These are phyloP conservation scores for Meloe dianella DNA, from an alignment of 2,888 invertebrate genomes.

Conservation along the genomic window DNA sequence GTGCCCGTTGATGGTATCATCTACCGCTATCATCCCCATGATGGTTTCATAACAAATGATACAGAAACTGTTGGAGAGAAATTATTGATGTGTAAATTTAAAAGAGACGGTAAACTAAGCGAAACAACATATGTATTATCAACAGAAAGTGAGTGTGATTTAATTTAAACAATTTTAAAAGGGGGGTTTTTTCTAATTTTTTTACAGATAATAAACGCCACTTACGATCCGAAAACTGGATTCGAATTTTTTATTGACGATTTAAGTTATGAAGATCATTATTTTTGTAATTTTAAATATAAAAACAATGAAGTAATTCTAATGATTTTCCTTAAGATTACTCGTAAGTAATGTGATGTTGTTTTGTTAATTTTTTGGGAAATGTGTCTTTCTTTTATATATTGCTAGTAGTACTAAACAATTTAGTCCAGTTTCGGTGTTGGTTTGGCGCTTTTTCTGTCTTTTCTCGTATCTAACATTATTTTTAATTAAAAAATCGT, in stretches of 20 bases:
- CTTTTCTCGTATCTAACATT: constrained; percentile 10
- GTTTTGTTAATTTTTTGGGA: constrained; percentile 4
- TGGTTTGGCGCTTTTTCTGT: constrained; percentile 25
- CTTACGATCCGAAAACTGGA: constrained; percentile 61
- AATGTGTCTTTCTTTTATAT: constrained; percentile 3
- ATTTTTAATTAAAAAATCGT: constrained; percentile 15
- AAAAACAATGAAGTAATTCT: constrained; percentile 27
- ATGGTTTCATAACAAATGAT: constrained; percentile 38
- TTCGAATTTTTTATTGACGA: constrained; percentile 54
- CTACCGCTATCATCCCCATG: constrained; percentile 35
- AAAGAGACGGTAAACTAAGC: not conserved
- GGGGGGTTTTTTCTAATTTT: constrained; percentile 12
- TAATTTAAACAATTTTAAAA: not conserved
- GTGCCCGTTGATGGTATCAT: constrained; percentile 25
- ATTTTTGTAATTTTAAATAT: constrained; percentile 48
- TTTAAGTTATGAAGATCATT: constrained; percentile 47
- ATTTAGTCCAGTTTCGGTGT: constrained; percentile 35
- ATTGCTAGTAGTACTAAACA: not conserved
- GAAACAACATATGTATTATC: constrained; percentile 19
- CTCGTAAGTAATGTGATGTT: constrained; percentile 43
- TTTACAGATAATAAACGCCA: constrained; percentile 50
- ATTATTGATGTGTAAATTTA: constrained; percentile 21
- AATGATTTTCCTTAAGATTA: constrained; percentile 24
- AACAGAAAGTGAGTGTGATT: constrained; percentile 32
- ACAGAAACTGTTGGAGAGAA: constrained; percentile 23